These are phyloP conservation scores for Trochalopteron elliotii DNA, from an alignment of 2,113 vertebrate species.

Conservation along the genomic window DNA sequence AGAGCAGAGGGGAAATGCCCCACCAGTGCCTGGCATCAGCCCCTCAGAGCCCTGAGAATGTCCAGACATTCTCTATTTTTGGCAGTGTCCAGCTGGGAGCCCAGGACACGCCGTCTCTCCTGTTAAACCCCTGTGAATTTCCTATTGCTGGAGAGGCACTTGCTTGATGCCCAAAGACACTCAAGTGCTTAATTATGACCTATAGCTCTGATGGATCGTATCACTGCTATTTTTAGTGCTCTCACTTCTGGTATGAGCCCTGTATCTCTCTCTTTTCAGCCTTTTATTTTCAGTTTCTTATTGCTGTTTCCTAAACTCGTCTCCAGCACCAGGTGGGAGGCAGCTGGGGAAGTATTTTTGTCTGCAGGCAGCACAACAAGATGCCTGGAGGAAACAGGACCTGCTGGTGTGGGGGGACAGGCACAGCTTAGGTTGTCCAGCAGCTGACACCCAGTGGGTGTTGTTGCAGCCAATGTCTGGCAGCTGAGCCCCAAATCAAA, in stretches of 20 bases:
- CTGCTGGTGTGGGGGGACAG: neutral
- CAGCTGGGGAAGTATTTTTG: conserved; percentile 55
- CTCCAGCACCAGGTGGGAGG: conserved; percentile 35
- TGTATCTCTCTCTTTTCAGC: neutral
- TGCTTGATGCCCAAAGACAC: neutral
- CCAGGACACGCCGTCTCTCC: neutral
- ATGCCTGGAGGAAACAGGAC: neutral
- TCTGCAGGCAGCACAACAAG: neutral
- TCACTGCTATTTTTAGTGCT: neutral
- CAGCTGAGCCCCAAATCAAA: neutral
- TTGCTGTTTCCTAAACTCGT: neutral
- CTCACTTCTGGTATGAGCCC: neutral
- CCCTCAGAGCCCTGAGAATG: neutral
- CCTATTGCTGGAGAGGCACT: neutral
- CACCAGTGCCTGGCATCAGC: neutral
- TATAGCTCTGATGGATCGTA: neutral
- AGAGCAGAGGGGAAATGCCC: neutral
- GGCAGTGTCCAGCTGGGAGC: neutral
- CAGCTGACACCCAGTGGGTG: neutral
- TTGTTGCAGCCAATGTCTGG: neutral
- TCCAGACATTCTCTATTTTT: neutral
- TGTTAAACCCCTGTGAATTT: neutral
- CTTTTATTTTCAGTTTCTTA: conserved; percentile 51
- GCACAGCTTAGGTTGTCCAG: neutral
- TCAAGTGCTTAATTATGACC: neutral